Evolutionary conservation across 1,140 invertebrate genomes (phyloP).

Genomic region (Probaryconus sp.): DNA sequence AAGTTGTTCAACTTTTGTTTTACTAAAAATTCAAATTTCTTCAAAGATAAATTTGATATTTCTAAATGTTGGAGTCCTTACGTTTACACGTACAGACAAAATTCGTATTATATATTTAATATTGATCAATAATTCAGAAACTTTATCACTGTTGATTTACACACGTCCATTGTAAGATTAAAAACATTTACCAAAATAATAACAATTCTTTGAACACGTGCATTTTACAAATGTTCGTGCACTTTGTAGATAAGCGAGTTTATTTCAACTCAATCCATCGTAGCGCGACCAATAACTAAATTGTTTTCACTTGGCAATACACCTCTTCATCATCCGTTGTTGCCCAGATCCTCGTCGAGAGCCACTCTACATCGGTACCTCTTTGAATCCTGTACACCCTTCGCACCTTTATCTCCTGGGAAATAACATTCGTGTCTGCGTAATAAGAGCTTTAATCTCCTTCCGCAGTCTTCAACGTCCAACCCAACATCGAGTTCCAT

Average conservation of each 20-base stretch:
- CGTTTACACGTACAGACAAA: too few species aligned
- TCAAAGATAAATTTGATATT: too few species aligned
- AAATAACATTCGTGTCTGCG: constrained; percentile 61
- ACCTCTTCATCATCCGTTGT: constrained; percentile 60
- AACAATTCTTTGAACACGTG: constrained; percentile 15
- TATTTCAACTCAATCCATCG: constrained; percentile 44
- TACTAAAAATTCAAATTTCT: too few species aligned
- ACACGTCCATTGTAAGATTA: too few species aligned
- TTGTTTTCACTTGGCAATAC: constrained; percentile 65
- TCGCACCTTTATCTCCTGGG: constrained; percentile 52
- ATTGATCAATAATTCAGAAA: too few species aligned
- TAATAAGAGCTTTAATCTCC: constrained; percentile 62
- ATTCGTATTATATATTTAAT: too few species aligned
- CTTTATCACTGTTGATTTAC: too few species aligned
- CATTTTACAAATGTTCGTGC: constrained; percentile 51
- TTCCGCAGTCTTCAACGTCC: constrained; percentile 45
- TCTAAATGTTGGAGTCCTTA: too few species aligned
- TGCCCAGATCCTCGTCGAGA: constrained; percentile 36
- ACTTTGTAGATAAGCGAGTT: constrained; percentile 53
- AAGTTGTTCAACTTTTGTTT: too few species aligned
- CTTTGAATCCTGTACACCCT: constrained; percentile 52
- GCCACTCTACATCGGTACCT: constrained; percentile 54
- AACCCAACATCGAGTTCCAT: constrained; percentile 24
- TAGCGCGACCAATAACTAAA: constrained; percentile 65
- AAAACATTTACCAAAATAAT: constrained; percentile 9